Evolutionary conservation across 1,140 invertebrate genomes (phyloP), one percentile per base, ranked within the genome.

Genomic region (Caenorhabditis brenneri): DNA sequence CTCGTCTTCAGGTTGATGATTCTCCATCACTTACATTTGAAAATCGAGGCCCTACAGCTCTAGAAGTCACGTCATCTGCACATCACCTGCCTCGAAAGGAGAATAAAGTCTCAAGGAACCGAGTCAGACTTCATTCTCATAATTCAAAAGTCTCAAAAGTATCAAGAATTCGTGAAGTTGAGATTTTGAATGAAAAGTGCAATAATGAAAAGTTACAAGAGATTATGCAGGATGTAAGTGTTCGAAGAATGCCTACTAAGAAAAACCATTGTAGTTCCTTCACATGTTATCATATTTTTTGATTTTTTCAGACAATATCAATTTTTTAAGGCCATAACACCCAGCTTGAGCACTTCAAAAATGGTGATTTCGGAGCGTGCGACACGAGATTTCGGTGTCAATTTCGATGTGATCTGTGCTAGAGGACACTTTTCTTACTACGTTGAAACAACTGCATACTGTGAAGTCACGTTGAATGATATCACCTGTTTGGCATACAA

Each of bases 201-300:
- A 86, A 86, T 55, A 81, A 86, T 79, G 85, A 86, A n/a, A 29
- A 69, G 39, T 39, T 86, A 48, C 83, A 65, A 51, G 49, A 84
- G 36, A 84, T 84, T 31, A 81, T 84, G 53, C 65, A 60, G 0
- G 83, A 84, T 33, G 83, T 80, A 36, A 48, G 53, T 42, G 2
- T n/a, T n/a, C n/a, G n/a, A n/a, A n/a, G n/a, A n/a, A n/a, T n/a
- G n/a, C n/a, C n/a, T n/a, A n/a, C n/a, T n/a, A n/a, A n/a, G n/a
- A n/a, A n/a, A n/a, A n/a, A n/a, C n/a, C n/a, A n/a, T n/a, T n/a
- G n/a, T n/a, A n/a, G n/a, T n/a, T n/a, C n/a, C n/a, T n/a, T n/a
- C n/a, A n/a, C n/a, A n/a, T n/a, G n/a, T n/a, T n/a, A n/a, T n/a
- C n/a, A n/a, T n/a, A n/a, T n/a, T 16, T n/a, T n/a, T n/a, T n/a